phyloP scores from a whole-genome alignment of 2,113 vertebrate species.

The Anoplopoma fimbria region DNA sequence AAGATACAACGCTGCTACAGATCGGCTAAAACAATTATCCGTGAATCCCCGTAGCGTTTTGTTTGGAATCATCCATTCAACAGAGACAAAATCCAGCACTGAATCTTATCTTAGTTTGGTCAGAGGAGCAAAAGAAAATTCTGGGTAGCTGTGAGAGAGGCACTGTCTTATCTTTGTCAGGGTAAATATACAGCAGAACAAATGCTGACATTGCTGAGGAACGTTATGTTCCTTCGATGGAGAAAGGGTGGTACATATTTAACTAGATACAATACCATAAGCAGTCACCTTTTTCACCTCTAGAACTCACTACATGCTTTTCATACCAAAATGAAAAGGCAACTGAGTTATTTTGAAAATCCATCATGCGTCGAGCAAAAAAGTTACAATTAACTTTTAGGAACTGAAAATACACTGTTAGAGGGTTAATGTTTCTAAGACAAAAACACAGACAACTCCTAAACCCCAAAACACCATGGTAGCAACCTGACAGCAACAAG shows the following conservation, averaged over 20 bases:
- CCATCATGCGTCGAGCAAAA: neutral
- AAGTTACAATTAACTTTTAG: no score
- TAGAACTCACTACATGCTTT: neutral
- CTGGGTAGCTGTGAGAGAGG: slow-evolving; percentile 22
- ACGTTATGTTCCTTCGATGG: slow-evolving; percentile 82
- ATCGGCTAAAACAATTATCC: slow-evolving; percentile 50
- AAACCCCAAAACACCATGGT: neutral
- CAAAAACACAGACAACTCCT: no score
- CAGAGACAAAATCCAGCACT: slow-evolving; percentile 41
- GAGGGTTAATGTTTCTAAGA: neutral
- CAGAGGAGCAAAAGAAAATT: slow-evolving; percentile 39
- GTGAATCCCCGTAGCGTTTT: slow-evolving; percentile 21
- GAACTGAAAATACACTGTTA: no score
- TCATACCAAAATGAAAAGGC: slow-evolving; percentile 2
- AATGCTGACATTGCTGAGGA: slow-evolving; percentile 32
- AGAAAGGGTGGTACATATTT: neutral
- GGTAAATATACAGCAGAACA: slow-evolving; percentile 46
- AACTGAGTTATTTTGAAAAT: neutral
- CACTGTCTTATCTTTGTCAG: slow-evolving; percentile 34
- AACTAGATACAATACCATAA: neutral
- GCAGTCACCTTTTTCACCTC: neutral
- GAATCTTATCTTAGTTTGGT: slow-evolving; percentile 62
- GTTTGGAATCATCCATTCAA: slow-evolving; percentile 43
- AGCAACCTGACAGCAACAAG: neutral
- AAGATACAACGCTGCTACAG: slow-evolving; percentile 39